phyloP scores from a whole-genome alignment of 2,113 vertebrate species.

The Meleagris gallopavo region DNA sequence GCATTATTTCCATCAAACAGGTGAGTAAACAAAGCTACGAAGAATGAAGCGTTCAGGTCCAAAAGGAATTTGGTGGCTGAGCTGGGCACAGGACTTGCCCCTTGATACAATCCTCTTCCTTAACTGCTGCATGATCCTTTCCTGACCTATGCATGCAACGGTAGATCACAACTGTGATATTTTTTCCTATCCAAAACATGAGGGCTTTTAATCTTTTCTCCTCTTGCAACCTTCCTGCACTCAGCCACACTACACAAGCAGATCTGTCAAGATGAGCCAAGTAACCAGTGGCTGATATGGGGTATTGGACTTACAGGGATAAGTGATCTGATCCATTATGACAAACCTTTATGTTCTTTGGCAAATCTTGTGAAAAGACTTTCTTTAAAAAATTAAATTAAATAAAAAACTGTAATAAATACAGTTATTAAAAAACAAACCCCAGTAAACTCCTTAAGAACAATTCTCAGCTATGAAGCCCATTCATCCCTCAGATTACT shows the following conservation, averaged over 20 bases:
- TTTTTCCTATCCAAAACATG: constrained; percentile 42
- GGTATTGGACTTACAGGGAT: constrained; percentile 53
- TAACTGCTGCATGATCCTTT: constrained; percentile 12
- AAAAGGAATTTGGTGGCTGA: constrained; percentile 60
- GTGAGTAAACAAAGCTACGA: constrained; percentile 71
- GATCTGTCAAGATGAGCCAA: background rate
- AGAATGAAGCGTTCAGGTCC: constrained; percentile 64
- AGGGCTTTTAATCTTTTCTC: background rate
- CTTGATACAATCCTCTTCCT: constrained; percentile 60
- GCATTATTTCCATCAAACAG: constrained; percentile 62
- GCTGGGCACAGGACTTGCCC: constrained; percentile 51
- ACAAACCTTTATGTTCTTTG: constrained; percentile 67
- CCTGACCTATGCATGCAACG: constrained; percentile 15
- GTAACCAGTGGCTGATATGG: constrained; percentile 33
- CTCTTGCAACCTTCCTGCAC: background rate
- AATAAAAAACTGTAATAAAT: background rate
- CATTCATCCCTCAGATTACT: constrained; percentile 69
- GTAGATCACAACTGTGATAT: constrained; percentile 36
- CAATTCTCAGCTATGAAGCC: constrained; percentile 43
- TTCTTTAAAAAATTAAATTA: background rate
- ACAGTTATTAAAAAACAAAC: constrained; percentile 40
- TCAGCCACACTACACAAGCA: background rate
- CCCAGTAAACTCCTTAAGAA: constrained; percentile 31
- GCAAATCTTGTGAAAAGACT: constrained; percentile 53
- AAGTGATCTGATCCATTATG: constrained; percentile 36